These are phyloP conservation scores for Heterocephalus glaber DNA, from an alignment of 2,113 vertebrate genomes.

Conservation along the genomic window DNA sequence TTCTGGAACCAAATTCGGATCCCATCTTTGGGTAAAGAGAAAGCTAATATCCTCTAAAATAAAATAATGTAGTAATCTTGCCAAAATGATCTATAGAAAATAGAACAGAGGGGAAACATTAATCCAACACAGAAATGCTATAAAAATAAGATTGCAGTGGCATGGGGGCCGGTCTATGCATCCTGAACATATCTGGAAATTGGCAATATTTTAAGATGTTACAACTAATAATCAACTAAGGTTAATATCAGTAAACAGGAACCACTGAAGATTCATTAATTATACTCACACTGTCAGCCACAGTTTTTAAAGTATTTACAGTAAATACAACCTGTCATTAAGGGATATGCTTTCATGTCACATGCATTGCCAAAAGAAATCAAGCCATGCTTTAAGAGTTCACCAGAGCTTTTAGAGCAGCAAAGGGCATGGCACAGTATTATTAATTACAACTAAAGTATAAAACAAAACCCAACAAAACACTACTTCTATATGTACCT, in stretches of 20 bases:
- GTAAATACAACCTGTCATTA: constrained; percentile 51
- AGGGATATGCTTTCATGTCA: background rate
- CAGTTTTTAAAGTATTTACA: constrained; percentile 35
- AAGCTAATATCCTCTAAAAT: background rate
- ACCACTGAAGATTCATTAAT: constrained; percentile 25
- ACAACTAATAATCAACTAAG: constrained; percentile 20
- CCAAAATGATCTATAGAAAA: background rate
- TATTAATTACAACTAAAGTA: background rate
- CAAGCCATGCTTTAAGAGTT: background rate
- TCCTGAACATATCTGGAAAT: background rate
- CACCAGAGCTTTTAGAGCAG: background rate
- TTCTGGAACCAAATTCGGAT: background rate
- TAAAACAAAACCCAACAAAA: background rate
- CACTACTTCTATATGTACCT: background rate
- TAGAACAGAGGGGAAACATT: background rate
- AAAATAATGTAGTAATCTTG: background rate
- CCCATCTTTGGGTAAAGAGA: background rate
- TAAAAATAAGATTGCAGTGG: background rate
- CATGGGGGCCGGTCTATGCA: rapidly evolving
- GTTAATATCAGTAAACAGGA: constrained; percentile 2
- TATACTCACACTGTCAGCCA: constrained; percentile 44
- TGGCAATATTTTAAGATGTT: constrained; percentile 22
- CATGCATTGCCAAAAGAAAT: constrained; percentile 43
- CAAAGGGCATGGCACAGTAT: background rate
- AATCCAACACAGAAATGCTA: constrained; percentile 5